A percentile compares a stretch with the other conserved stretches of the same genome.
phyloP scores from a whole-genome alignment of 37 sponge, comb jelly and placozoan species.

The Cliona cf. orientalis region DNA sequence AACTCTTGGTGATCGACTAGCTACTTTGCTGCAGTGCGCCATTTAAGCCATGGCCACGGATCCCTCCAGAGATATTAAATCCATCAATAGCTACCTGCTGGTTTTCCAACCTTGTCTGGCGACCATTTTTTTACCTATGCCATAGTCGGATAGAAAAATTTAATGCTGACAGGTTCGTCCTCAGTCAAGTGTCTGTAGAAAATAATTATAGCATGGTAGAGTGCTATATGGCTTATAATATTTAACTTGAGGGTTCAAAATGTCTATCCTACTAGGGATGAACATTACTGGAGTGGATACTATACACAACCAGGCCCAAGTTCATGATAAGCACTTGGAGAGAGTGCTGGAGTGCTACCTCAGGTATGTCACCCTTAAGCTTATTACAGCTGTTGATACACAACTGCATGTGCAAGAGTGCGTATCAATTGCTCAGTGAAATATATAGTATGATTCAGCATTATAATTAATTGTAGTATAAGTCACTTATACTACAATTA shows the following conservation, averaged over 20 bases:
- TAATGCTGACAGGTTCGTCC: conserved; percentile 81
- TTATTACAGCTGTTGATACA: too few species aligned
- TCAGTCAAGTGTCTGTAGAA: neutral
- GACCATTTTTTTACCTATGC: conserved; percentile 97
- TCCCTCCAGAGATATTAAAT: neutral
- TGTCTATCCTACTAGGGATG: conserved; percentile 43
- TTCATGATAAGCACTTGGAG: conserved; percentile 87
- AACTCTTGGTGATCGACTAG: conserved; percentile 76
- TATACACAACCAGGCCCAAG: conserved; percentile 93
- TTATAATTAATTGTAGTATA: too few species aligned
- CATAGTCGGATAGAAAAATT: too few species aligned
- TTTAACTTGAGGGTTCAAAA: neutral
- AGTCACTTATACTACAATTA: too few species aligned
- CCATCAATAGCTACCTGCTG: neutral
- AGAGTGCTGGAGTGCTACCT: conserved; percentile 77
- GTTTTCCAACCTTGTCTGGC: conserved; percentile 71
- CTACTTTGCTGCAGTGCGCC: conserved; percentile 53
- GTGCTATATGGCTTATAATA: too few species aligned
- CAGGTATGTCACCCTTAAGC: too few species aligned
- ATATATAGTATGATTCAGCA: too few species aligned
- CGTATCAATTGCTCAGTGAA: too few species aligned
- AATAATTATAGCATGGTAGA: neutral
- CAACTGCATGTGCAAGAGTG: too few species aligned
- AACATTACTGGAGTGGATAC: conserved; percentile 97
- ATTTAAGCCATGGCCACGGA: too few species aligned